phyloP scores from a whole-genome alignment of 2,797 vertebrate genomes.

The Myotis vivesi region DNA sequence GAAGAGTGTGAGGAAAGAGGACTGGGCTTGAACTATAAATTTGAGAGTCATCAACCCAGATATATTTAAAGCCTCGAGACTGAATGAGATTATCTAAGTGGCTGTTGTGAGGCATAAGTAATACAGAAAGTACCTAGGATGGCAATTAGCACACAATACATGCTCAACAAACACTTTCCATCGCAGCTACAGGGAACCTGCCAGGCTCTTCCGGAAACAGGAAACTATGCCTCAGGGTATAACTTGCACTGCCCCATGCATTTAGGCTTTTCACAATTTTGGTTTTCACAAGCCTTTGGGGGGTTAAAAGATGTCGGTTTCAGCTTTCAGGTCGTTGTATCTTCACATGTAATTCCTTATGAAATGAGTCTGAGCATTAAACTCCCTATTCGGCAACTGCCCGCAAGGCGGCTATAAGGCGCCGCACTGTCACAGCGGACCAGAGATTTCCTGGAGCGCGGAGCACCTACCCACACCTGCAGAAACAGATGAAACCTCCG shows the following conservation, averaged over 20 bases:
- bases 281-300: slow-evolving; percentile 69
- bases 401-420: slow-evolving; percentile 11
- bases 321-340: slow-evolving; percentile 52
- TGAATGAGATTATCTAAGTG: neutral
- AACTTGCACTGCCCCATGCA: slow-evolving; percentile 52
- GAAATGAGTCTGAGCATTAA: slow-evolving; percentile 55
- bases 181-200: neutral
- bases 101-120: neutral
- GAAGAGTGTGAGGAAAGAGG: neutral
- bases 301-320: slow-evolving; percentile 63
- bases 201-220: neutral
- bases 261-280: slow-evolving; percentile 59
- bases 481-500: neutral
- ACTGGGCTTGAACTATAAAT: neutral
- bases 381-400: neutral
- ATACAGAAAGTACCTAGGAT: neutral
- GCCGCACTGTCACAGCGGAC: neutral
- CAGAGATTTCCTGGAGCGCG: neutral
- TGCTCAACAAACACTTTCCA: neutral
- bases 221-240: neutral
- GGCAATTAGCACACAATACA: neutral
- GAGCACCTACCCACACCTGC: neutral
- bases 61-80: neutral
- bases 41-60: neutral
- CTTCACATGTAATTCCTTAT: slow-evolving; percentile 45